A percentile compares a stretch with the other conserved stretches of the same genome.
Evolutionary conservation across 1,140 invertebrate genomes (phyloP).

Genomic region (Polypedilum pembai): DNA sequence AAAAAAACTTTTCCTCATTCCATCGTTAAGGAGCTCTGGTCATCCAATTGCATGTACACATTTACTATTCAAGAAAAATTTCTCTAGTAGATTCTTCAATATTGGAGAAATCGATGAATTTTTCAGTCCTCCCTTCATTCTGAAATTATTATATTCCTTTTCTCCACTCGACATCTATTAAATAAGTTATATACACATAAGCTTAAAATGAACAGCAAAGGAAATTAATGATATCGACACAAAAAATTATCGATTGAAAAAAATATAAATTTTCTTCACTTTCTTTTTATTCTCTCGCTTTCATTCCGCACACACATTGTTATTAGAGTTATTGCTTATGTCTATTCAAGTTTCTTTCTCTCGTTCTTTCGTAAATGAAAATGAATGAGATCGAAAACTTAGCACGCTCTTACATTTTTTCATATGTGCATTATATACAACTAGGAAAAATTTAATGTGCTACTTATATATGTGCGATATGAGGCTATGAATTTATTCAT

Average conservation of each 20-base stretch:
- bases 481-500: too few relatives aligned
- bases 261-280: background rate
- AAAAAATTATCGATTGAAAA: conserved; percentile 10
- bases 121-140: too few relatives aligned
- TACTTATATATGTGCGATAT: background rate
- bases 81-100: too few relatives aligned
- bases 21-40: background rate
- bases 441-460: background rate
- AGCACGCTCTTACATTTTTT: background rate
- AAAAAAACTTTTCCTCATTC: background rate
- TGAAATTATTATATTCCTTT: background rate
- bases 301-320: background rate
- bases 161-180: background rate
- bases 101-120: too few relatives aligned
- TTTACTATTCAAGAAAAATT: too few relatives aligned
- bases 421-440: background rate
- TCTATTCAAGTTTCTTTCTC: background rate
- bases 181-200: background rate
- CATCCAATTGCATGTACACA: background rate
- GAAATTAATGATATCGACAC: conserved; percentile 15
- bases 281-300: background rate
- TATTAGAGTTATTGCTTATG: background rate
- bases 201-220: background rate
- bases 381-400: conserved; percentile 13
- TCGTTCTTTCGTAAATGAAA: background rate